A percentile compares a stretch with the other conserved stretches of the same genome.
phyloP scores from a whole-genome alignment of 2,797 vertebrate species.

The Rallus crepitans region DNA sequence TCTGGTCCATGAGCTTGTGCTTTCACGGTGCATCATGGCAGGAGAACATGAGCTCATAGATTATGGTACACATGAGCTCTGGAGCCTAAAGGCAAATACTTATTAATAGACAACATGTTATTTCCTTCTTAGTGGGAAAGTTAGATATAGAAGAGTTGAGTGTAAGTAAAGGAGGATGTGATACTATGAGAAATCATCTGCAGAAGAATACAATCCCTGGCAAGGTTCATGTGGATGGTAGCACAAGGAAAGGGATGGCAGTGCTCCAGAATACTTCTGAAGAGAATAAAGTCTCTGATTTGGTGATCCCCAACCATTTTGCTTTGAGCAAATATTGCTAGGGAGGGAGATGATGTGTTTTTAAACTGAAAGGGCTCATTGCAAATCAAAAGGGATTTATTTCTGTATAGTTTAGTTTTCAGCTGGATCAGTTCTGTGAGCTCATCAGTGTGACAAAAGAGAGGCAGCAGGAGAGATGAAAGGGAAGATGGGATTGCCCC shows the following conservation, averaged over 20 bases:
- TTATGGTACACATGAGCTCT: not conserved
- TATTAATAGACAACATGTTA: not conserved
- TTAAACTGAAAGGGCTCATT: not conserved
- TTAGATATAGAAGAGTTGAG: not conserved
- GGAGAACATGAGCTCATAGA: not conserved
- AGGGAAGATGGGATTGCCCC: not conserved
- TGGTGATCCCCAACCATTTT: not conserved
- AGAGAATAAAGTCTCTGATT: slow-evolving; percentile 26
- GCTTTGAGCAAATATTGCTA: not conserved
- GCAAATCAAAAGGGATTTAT: slow-evolving; percentile 30
- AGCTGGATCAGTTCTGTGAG: slow-evolving; percentile 3
- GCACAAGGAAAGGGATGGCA: not conserved
- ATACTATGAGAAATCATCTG: not conserved
- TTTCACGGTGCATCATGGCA: not conserved
- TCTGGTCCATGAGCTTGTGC: not conserved
- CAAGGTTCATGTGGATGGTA: not conserved
- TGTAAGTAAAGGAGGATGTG: not conserved
- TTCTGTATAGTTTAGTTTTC: slow-evolving; percentile 14
- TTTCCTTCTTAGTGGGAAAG: not conserved
- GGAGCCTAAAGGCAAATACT: not conserved
- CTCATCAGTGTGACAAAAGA: slow-evolving; percentile 37
- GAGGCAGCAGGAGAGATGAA: not conserved
- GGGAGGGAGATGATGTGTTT: not conserved
- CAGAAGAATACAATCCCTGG: not conserved
- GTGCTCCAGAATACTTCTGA: not conserved